Conservation (phyloP, 2,888 invertebrate genomes). For the Odontocerum albicorne region DNA sequence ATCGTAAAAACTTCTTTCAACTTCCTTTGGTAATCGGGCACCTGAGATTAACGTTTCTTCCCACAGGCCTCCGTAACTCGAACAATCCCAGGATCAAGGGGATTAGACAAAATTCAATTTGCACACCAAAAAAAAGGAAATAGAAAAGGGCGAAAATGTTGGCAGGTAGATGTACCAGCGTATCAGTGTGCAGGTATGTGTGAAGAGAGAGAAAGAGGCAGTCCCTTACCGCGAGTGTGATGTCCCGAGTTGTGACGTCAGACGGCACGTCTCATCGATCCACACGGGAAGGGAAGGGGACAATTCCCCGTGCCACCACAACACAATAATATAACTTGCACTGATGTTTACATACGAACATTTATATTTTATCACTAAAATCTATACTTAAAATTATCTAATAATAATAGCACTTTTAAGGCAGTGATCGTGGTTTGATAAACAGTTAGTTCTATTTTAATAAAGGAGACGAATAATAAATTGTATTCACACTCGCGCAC, state of each 20-base stretch:
- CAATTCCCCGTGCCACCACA: slow-evolving; percentile 47
- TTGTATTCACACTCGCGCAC: slow-evolving; percentile 7
- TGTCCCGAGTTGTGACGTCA: slow-evolving; percentile 22
- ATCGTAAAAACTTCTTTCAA: no score
- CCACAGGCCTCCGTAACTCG: no score
- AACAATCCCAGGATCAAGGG: no score
- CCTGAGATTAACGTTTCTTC: no score
- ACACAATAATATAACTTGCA: slow-evolving; percentile 1
- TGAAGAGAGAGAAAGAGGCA: neutral
- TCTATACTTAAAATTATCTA: slow-evolving; percentile 7
- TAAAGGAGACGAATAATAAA: neutral
- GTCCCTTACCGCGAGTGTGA: slow-evolving; percentile 19
- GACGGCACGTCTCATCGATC: slow-evolving; percentile 26
- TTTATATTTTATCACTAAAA: slow-evolving; percentile 6
- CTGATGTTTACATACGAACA: slow-evolving; percentile 14
- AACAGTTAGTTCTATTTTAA: slow-evolving; percentile 6
- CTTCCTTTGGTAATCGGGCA: no score
- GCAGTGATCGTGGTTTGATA: slow-evolving; percentile 15
- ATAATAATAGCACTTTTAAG: slow-evolving; percentile 26
- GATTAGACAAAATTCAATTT: no score
- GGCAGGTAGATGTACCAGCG: no score
- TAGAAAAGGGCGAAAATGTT: no score
- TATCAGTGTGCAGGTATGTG: no score
- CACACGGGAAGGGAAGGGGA: slow-evolving; percentile 37
- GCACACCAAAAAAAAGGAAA: no score